Percentiles rank a stretch among this genome's conserved stretches.
Conservation (phyloP, 2,888 invertebrate genomes). For the Acanthosepion lycidas region DNA sequence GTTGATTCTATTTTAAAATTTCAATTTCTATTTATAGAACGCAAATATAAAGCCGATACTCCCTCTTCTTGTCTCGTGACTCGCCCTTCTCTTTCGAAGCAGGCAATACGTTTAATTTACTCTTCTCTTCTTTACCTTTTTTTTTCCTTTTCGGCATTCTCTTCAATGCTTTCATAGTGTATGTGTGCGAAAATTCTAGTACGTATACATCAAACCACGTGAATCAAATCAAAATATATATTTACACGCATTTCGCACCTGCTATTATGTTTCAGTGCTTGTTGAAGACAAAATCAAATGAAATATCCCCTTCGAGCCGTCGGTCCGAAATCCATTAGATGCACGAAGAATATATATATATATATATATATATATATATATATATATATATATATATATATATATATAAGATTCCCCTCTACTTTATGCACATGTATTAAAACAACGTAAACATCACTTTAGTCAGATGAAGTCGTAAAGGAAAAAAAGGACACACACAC, state of each 20-base stretch:
- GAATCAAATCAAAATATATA: background rate
- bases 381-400: too few species aligned
- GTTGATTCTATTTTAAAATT: conserved; percentile 33
- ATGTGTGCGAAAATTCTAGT: background rate
- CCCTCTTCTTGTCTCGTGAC: background rate
- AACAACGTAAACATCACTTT: too few species aligned
- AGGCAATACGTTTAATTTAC: too few species aligned
- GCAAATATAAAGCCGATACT: background rate
- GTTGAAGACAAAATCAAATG: background rate
- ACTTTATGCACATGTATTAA: too few species aligned
- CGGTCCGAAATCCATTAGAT: background rate
- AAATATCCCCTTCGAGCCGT: background rate
- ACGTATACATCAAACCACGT: background rate
- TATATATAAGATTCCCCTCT: too few species aligned
- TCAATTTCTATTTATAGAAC: conserved; percentile 13
- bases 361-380: too few species aligned
- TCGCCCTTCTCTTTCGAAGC: background rate
- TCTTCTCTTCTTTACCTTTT: background rate
- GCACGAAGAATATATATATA: too few species aligned
- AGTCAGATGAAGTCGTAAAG: too few species aligned
- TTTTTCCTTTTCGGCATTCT: background rate
- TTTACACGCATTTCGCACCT: background rate
- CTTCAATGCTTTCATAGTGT: background rate
- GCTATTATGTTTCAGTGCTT: background rate
- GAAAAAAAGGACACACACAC: too few species aligned